phyloP scores from a whole-genome alignment of 2,888 invertebrate genomes.

The Sesamia inferens region DNA sequence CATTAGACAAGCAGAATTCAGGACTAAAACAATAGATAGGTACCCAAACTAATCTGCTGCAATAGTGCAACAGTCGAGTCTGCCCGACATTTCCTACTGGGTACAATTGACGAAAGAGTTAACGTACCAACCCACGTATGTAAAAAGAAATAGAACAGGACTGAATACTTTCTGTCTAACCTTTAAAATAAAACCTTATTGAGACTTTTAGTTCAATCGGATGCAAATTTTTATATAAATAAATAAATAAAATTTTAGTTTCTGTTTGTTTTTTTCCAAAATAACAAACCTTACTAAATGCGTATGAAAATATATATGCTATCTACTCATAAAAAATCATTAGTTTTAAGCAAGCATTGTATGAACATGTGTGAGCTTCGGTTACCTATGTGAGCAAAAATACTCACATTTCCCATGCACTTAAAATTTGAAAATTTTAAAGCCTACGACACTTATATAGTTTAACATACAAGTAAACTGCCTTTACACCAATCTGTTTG shows the following conservation, averaged over 20 bases:
- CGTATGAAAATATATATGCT: too few relatives aligned
- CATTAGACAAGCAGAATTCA: slow-evolving; percentile 40
- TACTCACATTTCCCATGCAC: background rate
- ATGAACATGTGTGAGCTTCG: background rate
- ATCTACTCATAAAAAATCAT: too few relatives aligned
- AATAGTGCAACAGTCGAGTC: slow-evolving; percentile 48
- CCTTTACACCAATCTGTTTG: background rate
- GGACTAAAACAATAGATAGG: slow-evolving; percentile 44
- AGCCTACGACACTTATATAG: background rate
- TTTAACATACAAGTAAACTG: too few relatives aligned
- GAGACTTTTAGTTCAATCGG: too few relatives aligned
- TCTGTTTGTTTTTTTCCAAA: too few relatives aligned
- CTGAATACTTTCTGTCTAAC: too few relatives aligned
- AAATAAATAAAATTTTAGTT: too few relatives aligned
- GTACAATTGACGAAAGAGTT: slow-evolving; percentile 27
- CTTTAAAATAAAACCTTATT: too few relatives aligned
- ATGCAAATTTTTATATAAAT: too few relatives aligned
- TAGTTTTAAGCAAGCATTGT: background rate
- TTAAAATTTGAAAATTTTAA: background rate
- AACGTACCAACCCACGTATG: background rate
- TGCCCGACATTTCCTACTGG: slow-evolving; percentile 52
- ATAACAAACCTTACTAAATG: too few relatives aligned
- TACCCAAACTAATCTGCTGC: slow-evolving; percentile 60
- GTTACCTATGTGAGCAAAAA: background rate
- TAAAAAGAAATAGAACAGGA: too few relatives aligned